Evolutionary conservation across 2,888 invertebrate species (phyloP).

Genomic region (Calameuta idolon): DNA sequence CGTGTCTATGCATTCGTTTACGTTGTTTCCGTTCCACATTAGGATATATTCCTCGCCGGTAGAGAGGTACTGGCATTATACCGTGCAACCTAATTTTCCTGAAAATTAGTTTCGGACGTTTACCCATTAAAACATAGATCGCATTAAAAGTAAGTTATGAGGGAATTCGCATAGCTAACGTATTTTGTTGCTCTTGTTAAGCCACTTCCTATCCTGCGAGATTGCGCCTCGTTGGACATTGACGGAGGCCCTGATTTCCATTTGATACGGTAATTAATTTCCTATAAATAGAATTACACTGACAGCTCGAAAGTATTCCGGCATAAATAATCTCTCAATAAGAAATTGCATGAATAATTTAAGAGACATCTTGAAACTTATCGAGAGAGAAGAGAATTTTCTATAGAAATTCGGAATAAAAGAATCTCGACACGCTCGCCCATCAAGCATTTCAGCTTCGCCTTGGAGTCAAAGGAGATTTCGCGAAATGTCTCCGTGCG

Average conservation of each 20-base stretch:
- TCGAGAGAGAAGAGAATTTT: neutral
- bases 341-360: neutral
- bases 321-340: neutral
- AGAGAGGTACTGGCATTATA: neutral
- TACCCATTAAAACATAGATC: conserved; percentile 26
- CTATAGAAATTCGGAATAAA: neutral
- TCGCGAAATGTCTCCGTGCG: neutral
- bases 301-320: neutral
- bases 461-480: neutral
- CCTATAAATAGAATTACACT: neutral
- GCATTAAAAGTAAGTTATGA: neutral
- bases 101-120: conserved; percentile 39
- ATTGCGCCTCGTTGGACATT: neutral
- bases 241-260: neutral
- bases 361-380: neutral
- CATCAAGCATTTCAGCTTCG: neutral
- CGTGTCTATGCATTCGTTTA: conserved; percentile 28
- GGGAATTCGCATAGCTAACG: conserved; percentile 17
- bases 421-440: neutral
- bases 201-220: neutral
- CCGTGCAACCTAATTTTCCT: conserved; percentile 29
- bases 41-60: conserved; percentile 6
- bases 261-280: neutral
- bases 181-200: conserved; percentile 16
- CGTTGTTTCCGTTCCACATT: conserved; percentile 18